Base-by-base conservation (phyloP, 2,888 invertebrate species). In the Rhopalosiphum nymphaeae region DNA sequence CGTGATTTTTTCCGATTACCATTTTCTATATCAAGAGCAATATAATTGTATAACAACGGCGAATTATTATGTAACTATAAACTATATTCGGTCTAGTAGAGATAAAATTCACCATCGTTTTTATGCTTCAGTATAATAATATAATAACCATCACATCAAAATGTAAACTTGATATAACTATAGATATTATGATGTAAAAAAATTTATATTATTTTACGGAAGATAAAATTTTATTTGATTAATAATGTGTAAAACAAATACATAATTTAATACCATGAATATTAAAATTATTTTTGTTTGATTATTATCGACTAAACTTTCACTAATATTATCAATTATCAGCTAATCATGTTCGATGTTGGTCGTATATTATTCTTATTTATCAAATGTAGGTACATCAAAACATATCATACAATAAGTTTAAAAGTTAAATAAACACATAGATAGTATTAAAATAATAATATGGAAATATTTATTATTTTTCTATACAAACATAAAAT, bases 1-100 rank as follows among this genome's bases (percentile, higher is more conserved):
- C 88, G 53, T 88, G 53, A 88, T 88, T 88, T 49, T 46, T 86
- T 21, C 49, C 86, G 86, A 86, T 86, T 86, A 46, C 86, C 46
- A 88, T 88, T 88, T 88, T 87, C 49, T 88, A 36, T 88, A 88
- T 88, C 53, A 88, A 88, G 53, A 88, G 88, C 53, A 86, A 46
- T 49, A 86, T 86, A 86, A 44, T 86, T 86, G 44, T 86, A 86
- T 49, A 86, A 86, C 86, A 86, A 86, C 86, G 25, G 16, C 46
- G 13, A 46, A 13, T 86, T 86, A 86, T 86, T 86, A 29, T 86
- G 29, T 86, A 86, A 86, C 29, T 46, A 85, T 44, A 85, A 85
- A 86, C 29, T 46, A 86, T 46, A 49, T 46, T 4, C 4, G 9
- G 29, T 49, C 29, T 26, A 49, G 46, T 46, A 29, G 29, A 86